These are phyloP conservation scores for Uropsilus gracilis DNA, from an alignment of 2,113 vertebrate genomes.

Conservation along the genomic window DNA sequence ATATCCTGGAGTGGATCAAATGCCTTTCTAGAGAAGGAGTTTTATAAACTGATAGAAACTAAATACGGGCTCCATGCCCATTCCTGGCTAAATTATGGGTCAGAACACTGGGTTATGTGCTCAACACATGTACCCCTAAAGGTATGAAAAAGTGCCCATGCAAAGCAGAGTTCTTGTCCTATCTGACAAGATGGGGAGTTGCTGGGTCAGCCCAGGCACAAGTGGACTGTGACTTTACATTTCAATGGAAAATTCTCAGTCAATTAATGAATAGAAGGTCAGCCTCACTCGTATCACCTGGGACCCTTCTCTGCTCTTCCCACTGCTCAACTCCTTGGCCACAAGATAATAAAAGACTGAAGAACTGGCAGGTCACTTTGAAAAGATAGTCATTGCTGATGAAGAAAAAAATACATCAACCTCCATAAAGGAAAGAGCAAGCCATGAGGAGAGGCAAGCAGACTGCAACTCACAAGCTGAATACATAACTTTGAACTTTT, in stretches of 20 bases:
- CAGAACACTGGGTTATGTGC: not conserved
- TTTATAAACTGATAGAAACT: not conserved
- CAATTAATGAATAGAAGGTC: not conserved
- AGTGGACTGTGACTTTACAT: not conserved
- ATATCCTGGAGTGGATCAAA: not conserved
- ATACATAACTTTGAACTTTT: constrained; percentile 35
- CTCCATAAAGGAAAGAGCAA: not conserved
- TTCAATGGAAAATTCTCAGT: not conserved
- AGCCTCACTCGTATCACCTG: not conserved
- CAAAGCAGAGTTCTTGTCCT: not conserved
- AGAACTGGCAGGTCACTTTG: not conserved
- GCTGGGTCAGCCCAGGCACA: not conserved
- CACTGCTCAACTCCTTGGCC: not conserved
- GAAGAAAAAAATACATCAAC: not conserved
- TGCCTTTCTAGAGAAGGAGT: not conserved
- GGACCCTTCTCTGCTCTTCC: not conserved
- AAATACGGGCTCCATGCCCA: not conserved
- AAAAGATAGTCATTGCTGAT: not conserved
- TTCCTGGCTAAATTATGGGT: not conserved
- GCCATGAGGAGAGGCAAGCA: not conserved
- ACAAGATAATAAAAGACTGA: constrained; percentile 4
- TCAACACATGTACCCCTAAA: not conserved
- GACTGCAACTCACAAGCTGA: not conserved
- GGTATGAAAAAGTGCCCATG: not conserved
- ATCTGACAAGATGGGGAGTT: not conserved